These are phyloP conservation scores for Elysia chlorotica DNA, from an alignment of 1,140 invertebrate genomes.

Conservation along the genomic window DNA sequence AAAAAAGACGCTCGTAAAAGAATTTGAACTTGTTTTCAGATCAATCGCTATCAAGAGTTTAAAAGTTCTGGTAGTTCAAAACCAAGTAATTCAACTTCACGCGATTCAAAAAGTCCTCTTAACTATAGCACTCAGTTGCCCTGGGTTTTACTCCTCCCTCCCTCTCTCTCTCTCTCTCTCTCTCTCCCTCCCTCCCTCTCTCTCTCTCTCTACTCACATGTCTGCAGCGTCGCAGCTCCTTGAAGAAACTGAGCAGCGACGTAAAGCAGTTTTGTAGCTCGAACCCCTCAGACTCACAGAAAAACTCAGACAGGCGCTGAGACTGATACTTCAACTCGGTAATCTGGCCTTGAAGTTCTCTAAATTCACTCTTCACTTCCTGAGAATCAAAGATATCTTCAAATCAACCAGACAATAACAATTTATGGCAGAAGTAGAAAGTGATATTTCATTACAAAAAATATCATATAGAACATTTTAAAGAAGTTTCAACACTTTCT, in stretches of 20 bases:
- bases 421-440: background rate
- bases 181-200: too few species aligned
- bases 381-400: conserved; percentile 25
- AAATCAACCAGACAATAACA: background rate
- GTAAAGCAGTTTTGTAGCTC: conserved; percentile 38
- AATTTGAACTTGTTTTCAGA: too few species aligned
- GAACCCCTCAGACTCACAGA: conserved; percentile 43
- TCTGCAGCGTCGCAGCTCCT: conserved; percentile 35
- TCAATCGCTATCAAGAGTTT: too few species aligned
- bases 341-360: conserved; percentile 34
- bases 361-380: conserved; percentile 40
- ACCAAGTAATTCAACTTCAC: too few species aligned
- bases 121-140: too few species aligned
- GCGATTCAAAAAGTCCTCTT: too few species aligned
- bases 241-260: conserved; percentile 34
- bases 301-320: conserved; percentile 36
- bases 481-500: background rate
- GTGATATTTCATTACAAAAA: background rate
- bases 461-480: background rate
- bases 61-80: too few species aligned
- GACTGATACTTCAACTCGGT: conserved; percentile 32
- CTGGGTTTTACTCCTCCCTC: too few species aligned
- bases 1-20: too few species aligned
- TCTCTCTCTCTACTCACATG: too few species aligned
- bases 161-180: too few species aligned